phyloP scores from a whole-genome alignment of 2,888 invertebrate genomes.

The Herminia tarsipennalis region DNA sequence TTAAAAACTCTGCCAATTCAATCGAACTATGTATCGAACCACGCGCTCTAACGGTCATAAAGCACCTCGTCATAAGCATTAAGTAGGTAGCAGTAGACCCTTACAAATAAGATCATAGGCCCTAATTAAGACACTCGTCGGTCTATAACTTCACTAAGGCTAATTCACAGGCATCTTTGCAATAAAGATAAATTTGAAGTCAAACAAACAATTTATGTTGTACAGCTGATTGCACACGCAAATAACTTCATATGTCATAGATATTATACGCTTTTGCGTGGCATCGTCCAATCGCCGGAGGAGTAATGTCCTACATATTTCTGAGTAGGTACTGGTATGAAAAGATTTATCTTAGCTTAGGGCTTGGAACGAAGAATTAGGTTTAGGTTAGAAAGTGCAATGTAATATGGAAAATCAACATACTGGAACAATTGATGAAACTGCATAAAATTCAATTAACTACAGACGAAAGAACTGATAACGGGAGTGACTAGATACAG shows the following conservation, averaged over 20 bases:
- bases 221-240: neutral
- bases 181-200: neutral
- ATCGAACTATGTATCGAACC: too few relatives aligned
- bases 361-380: neutral
- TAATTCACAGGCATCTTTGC: too few relatives aligned
- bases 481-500: too few relatives aligned
- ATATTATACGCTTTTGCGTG: neutral
- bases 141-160: too few relatives aligned
- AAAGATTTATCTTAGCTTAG: neutral
- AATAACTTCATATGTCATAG: neutral
- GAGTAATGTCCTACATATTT: neutral
- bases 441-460: neutral
- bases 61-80: too few relatives aligned
- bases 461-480: neutral
- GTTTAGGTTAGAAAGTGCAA: constrained; percentile 12
- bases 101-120: too few relatives aligned
- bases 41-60: too few relatives aligned
- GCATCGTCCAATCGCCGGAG: neutral
- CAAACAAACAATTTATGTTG: neutral
- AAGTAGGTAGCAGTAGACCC: too few relatives aligned
- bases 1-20: too few relatives aligned
- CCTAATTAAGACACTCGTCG: too few relatives aligned
- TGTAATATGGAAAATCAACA: constrained; percentile 5
- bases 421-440: neutral
- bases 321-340: neutral